phyloP scores from a whole-genome alignment of 2,113 vertebrate genomes.

The Brienomyrus brachyistius region DNA sequence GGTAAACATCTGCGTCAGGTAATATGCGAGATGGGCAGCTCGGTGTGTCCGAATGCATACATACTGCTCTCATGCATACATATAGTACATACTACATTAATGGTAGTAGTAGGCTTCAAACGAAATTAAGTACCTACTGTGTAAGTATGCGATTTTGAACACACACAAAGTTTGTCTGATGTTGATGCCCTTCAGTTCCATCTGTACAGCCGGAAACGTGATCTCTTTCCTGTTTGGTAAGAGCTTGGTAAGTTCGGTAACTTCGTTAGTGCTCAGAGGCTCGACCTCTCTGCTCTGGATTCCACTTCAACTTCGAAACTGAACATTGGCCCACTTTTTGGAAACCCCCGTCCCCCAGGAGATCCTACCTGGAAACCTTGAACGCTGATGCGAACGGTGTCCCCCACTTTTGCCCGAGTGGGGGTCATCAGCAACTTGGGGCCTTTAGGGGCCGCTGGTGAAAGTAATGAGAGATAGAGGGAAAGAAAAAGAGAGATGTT shows the following conservation, averaged over 20 bases:
- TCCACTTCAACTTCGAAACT: conserved; percentile 24
- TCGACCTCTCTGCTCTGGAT: conserved; percentile 18
- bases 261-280: conserved; percentile 19
- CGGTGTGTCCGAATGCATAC: neutral
- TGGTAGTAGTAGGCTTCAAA: neutral
- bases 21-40: neutral
- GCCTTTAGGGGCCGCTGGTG: conserved; percentile 84
- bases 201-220: neutral
- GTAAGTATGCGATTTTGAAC: neutral
- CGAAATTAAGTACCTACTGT: neutral
- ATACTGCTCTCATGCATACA: neutral
- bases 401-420: conserved; percentile 80
- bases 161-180: neutral
- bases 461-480: conserved; percentile 17
- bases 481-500: conserved; percentile 38
- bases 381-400: conserved; percentile 87
- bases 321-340: conserved; percentile 27
- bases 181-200: neutral
- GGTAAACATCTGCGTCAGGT: neutral
- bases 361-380: conserved; percentile 87
- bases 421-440: conserved; percentile 85
- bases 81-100: neutral
- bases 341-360: conserved; percentile 38
- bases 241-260: conserved; percentile 26
- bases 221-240: conserved; percentile 13